These are phyloP conservation scores for Natrix natrix DNA, from an alignment of 2,797 vertebrate genomes.

Conservation along the genomic window DNA sequence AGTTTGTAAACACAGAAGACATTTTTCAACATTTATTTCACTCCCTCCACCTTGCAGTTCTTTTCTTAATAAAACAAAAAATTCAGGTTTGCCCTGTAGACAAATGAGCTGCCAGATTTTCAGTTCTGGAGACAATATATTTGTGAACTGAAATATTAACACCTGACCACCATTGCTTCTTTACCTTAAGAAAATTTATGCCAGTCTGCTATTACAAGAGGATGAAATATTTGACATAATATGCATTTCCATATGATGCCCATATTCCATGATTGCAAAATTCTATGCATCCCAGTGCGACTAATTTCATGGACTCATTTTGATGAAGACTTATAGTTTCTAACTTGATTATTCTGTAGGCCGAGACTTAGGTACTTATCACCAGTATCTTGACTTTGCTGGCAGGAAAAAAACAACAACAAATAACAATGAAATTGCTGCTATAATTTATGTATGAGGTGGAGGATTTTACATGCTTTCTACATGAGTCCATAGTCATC, in stretches of 20 bases:
- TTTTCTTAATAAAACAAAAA: background rate
- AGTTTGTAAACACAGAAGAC: background rate
- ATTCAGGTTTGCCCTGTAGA: background rate
- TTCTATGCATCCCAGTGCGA: background rate
- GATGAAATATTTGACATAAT: background rate
- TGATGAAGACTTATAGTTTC: background rate
- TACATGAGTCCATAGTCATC: background rate
- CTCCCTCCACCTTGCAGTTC: background rate
- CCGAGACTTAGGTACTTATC: background rate
- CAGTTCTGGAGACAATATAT: slow-evolving; percentile 1
- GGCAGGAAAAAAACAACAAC: background rate
- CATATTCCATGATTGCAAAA: background rate
- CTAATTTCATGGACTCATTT: background rate
- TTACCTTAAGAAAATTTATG: background rate
- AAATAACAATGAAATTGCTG: background rate
- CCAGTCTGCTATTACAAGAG: background rate
- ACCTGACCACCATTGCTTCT: background rate
- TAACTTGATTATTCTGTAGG: background rate
- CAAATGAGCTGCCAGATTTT: background rate
- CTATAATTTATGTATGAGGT: background rate
- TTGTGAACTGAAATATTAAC: background rate
- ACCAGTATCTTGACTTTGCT: background rate
- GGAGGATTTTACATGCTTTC: background rate
- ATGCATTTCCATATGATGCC: background rate
- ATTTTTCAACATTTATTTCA: background rate